Percentiles rank a stretch among this genome's conserved stretches.
These are phyloP conservation scores for Deroptyus accipitrinus DNA, from an alignment of 2,113 vertebrate genomes.

Conservation along the genomic window DNA sequence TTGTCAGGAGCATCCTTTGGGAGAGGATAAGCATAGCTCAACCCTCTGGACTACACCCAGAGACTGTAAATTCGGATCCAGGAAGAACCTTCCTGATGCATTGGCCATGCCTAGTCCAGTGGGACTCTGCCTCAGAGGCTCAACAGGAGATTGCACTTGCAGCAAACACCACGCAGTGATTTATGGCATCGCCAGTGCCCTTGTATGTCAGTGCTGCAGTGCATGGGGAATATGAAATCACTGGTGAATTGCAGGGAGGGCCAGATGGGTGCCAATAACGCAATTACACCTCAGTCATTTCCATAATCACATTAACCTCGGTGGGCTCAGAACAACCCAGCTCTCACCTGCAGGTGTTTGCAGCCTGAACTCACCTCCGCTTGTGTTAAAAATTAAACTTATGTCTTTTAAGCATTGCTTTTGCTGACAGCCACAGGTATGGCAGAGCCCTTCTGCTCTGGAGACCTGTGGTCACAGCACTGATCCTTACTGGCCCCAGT, in stretches of 20 bases:
- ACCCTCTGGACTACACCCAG: background rate
- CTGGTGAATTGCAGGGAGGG: background rate
- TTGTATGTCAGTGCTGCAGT: background rate
- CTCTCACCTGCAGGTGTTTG: slow-evolving; percentile 40
- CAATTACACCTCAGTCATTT: slow-evolving; percentile 41
- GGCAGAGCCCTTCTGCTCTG: background rate
- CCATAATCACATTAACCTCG: slow-evolving; percentile 54
- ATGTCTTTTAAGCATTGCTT: background rate
- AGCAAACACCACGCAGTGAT: background rate
- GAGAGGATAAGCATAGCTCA: background rate
- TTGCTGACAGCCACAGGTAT: background rate
- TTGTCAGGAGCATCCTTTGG: background rate
- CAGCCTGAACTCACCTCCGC: background rate
- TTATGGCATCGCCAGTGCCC: slow-evolving; percentile 16
- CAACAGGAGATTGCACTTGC: background rate
- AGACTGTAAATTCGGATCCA: background rate
- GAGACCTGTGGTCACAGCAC: background rate
- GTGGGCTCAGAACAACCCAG: background rate
- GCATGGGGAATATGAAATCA: background rate
- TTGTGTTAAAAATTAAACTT: slow-evolving; percentile 13
- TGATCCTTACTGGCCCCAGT: background rate
- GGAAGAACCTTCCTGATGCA: background rate
- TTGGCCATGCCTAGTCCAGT: background rate
- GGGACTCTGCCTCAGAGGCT: background rate
- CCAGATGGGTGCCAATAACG: slow-evolving; percentile 39